Evolutionary conservation across 2,797 vertebrate genomes (phyloP).

Genomic region (Pteronotus mesoamericanus): DNA sequence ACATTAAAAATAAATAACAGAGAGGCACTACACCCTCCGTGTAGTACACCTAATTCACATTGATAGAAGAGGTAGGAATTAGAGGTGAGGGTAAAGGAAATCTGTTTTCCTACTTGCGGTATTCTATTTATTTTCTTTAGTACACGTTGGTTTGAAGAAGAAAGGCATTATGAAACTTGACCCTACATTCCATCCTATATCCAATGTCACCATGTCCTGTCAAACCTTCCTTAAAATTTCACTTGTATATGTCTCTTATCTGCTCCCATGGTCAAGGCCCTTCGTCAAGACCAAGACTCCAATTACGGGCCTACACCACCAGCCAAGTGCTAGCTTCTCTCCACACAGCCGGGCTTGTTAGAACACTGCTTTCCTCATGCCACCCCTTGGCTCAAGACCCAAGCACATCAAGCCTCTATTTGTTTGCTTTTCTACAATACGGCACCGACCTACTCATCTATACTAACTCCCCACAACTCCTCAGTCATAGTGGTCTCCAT

Average conservation of each 20-base stretch:
- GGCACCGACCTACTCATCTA: neutral
- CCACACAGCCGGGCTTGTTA: neutral
- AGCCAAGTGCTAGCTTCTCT: neutral
- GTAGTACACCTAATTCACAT: constrained; percentile 46
- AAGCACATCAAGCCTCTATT: neutral
- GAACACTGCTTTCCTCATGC: neutral
- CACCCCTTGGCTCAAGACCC: neutral
- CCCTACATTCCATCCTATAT: neutral
- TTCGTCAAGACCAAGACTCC: neutral
- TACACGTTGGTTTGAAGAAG: neutral
- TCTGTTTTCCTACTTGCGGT: constrained; percentile 46
- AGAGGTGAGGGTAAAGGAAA: constrained; percentile 60
- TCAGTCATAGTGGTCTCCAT: neutral
- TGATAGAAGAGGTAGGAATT: constrained; percentile 60
- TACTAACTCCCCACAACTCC: neutral
- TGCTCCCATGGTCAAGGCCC: neutral
- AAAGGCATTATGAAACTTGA: constrained; percentile 35
- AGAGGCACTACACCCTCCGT: neutral
- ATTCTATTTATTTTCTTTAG: constrained; percentile 18
- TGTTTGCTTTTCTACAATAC: neutral
- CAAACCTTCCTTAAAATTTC: neutral
- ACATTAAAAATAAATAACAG: constrained; percentile 65
- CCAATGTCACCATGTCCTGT: neutral
- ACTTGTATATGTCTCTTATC: neutral
- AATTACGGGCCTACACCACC: neutral